Conservation (phyloP, 2,113 vertebrate genomes). For the Xiphias gladius region DNA sequence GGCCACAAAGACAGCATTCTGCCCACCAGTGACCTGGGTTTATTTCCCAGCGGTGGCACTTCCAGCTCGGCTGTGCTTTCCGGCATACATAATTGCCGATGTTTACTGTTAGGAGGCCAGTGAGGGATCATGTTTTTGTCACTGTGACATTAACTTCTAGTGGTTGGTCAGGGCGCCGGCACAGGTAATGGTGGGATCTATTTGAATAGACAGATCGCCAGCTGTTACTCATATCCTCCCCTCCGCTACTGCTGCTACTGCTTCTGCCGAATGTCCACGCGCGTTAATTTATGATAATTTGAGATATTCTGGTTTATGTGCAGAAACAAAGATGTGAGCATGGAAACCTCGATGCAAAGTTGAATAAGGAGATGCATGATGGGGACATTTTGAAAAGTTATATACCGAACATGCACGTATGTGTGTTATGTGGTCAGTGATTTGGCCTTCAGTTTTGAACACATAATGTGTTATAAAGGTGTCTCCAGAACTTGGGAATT, state of each 20-base stretch:
- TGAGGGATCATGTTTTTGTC: neutral
- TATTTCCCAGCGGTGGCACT: neutral
- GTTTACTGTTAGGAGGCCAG: neutral
- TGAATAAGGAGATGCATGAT: neutral
- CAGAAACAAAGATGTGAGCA: neutral
- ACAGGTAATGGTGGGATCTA: neutral
- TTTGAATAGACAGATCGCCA: constrained; percentile 36
- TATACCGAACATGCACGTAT: too few relatives aligned
- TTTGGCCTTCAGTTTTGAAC: neutral
- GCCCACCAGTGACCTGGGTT: too few relatives aligned
- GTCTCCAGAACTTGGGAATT: neutral
- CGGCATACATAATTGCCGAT: too few relatives aligned
- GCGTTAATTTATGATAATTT: constrained; percentile 21
- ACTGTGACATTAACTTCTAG: neutral
- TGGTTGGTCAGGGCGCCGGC: neutral
- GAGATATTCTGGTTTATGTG: neutral
- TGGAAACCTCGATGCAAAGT: neutral
- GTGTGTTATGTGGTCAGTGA: neutral
- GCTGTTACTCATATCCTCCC: constrained; percentile 21
- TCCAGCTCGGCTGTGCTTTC: neutral
- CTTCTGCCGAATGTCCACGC: neutral
- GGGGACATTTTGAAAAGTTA: neutral
- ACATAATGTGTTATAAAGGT: neutral
- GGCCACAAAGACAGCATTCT: neutral
- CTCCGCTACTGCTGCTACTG: neutral